Evolutionary conservation across 2,797 vertebrate genomes (phyloP).

Genomic region (Podarcis lilfordi): DNA sequence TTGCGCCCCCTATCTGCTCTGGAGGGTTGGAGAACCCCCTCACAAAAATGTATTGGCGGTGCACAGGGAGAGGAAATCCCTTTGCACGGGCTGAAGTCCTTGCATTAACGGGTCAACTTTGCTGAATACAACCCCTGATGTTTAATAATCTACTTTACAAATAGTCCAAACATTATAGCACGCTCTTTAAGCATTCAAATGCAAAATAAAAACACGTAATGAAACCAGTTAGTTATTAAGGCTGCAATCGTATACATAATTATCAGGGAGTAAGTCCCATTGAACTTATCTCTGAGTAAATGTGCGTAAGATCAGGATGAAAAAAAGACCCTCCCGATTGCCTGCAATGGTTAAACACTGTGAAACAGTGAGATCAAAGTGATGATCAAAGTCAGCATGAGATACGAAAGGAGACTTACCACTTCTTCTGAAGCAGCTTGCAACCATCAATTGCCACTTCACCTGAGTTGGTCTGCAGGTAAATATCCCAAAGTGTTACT

Average conservation of each 20-base stretch:
- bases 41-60: too few relatives aligned
- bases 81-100: too few relatives aligned
- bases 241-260: not conserved
- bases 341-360: not conserved
- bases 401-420: constrained; percentile 79
- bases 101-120: too few relatives aligned
- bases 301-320: not conserved
- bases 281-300: not conserved
- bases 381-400: not conserved
- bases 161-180: not conserved
- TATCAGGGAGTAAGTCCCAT: not conserved
- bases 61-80: too few relatives aligned
- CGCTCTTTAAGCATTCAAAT: not conserved
- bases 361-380: not conserved
- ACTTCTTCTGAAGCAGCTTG: constrained; percentile 95
- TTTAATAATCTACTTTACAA: not conserved
- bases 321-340: not conserved
- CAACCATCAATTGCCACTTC: constrained; percentile 96
- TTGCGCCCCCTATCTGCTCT: too few relatives aligned
- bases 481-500: constrained; percentile 57
- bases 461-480: constrained; percentile 87
- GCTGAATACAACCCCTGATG: too few relatives aligned
- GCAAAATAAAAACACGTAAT: not conserved
- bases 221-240: not conserved
- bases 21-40: too few relatives aligned